Evolutionary conservation across 1,140 invertebrate genomes (phyloP).

Genomic region (Cataglyphis hispanica): DNA sequence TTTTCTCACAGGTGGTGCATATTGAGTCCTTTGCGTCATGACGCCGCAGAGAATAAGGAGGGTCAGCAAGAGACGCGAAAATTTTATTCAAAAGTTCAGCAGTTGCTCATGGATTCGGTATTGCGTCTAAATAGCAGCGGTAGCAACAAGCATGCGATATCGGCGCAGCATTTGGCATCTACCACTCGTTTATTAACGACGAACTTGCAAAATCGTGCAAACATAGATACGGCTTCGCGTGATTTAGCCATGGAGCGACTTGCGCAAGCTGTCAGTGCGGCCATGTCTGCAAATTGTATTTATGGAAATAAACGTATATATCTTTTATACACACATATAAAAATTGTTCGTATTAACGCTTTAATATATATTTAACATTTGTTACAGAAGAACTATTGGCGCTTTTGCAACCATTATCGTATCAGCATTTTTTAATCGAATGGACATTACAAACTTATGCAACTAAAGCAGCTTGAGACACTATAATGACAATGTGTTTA

Average conservation of each 20-base stretch:
- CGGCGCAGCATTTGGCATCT: slow-evolving; percentile 84
- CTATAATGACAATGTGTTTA: neutral
- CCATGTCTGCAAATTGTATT: slow-evolving; percentile 90
- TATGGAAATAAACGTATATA: slow-evolving; percentile 90
- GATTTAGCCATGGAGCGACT: slow-evolving; percentile 89
- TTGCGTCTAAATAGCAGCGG: slow-evolving; percentile 80
- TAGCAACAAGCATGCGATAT: slow-evolving; percentile 85
- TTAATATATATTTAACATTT: slow-evolving; percentile 41
- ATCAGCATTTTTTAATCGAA: slow-evolving; percentile 84
- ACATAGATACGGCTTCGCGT: slow-evolving; percentile 66
- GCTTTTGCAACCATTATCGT: slow-evolving; percentile 83
- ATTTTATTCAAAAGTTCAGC: slow-evolving; percentile 84
- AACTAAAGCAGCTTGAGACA: slow-evolving; percentile 79
- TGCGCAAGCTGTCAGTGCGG: slow-evolving; percentile 92
- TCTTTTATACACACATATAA: slow-evolving; percentile 18
- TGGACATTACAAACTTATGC: slow-evolving; percentile 84
- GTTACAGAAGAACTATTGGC: slow-evolving; percentile 85
- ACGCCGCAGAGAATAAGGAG: slow-evolving; percentile 55
- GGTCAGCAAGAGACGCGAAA: slow-evolving; percentile 76
- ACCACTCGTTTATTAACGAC: slow-evolving; percentile 78
- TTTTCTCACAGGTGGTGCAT: slow-evolving; percentile 82
- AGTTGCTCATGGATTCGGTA: slow-evolving; percentile 85
- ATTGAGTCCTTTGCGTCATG: slow-evolving; percentile 78
- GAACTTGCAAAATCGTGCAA: slow-evolving; percentile 73
- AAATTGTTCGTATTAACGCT: neutral